Evolutionary conservation across 1,140 invertebrate species (phyloP).

Genomic region (Penaeus chinensis): DNA sequence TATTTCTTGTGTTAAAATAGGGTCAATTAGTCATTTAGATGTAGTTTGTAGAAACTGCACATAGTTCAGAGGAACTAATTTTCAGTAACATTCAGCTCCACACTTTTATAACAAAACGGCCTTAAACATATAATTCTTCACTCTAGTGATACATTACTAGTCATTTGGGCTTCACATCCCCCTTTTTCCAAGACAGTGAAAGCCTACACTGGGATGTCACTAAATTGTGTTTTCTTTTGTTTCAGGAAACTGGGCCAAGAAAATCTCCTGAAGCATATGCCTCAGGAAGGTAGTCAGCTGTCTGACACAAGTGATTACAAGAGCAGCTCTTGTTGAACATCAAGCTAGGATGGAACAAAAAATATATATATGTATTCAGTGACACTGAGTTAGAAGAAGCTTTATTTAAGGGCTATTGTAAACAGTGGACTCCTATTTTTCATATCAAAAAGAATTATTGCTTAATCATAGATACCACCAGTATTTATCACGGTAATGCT

Average conservation of each 20-base stretch:
- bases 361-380: constrained; percentile 25
- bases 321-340: constrained; percentile 62
- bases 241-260: constrained; percentile 48
- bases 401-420: constrained; percentile 37
- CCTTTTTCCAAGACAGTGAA: too few species aligned
- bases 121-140: too few species aligned
- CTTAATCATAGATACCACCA: constrained; percentile 24
- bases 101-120: too few species aligned
- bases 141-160: too few species aligned
- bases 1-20: too few species aligned
- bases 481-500: constrained; percentile 36
- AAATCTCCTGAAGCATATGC: constrained; percentile 8
- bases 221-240: background rate
- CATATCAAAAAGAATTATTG: constrained; percentile 48
- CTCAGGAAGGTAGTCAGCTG: constrained; percentile 49
- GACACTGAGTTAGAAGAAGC: constrained; percentile 31
- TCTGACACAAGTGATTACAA: constrained; percentile 64
- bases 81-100: too few species aligned
- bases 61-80: too few species aligned
- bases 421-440: constrained; percentile 42
- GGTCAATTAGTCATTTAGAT: too few species aligned
- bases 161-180: too few species aligned
- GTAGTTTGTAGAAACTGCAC: too few species aligned
- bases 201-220: too few species aligned
- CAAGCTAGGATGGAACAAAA: background rate